Conservation (phyloP, 1,140 invertebrate species). For the Lamellibrachia luymesi region DNA sequence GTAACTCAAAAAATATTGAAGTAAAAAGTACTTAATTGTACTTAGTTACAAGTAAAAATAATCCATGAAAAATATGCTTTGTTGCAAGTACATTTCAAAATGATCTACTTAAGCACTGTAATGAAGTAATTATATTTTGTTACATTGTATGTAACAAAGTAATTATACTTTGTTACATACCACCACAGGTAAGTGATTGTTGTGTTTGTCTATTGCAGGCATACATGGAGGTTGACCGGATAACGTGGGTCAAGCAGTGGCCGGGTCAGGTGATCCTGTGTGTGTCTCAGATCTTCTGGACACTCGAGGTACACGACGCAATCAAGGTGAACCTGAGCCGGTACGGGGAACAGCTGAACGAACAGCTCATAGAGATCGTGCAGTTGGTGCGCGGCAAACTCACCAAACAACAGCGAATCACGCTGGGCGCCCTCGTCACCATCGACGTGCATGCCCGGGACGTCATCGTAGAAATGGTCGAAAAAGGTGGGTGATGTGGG, state of each 20-base stretch:
- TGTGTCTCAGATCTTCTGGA: slow-evolving; percentile 58
- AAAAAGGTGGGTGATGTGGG: slow-evolving; percentile 1
- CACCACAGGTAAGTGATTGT: neutral
- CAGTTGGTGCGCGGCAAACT: slow-evolving; percentile 57
- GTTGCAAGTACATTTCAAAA: too few relatives aligned
- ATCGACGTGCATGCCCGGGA: slow-evolving; percentile 58
- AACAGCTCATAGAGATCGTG: slow-evolving; percentile 53
- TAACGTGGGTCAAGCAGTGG: slow-evolving; percentile 57
- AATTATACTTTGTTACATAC: too few relatives aligned
- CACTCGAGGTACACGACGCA: slow-evolving; percentile 53
- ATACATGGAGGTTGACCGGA: slow-evolving; percentile 47
- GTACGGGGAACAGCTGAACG: slow-evolving; percentile 46
- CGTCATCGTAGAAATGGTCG: slow-evolving; percentile 36
- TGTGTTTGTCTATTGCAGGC: slow-evolving; percentile 39
- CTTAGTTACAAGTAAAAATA: neutral
- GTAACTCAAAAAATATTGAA: too few relatives aligned
- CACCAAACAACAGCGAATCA: slow-evolving; percentile 54
- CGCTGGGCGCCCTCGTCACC: slow-evolving; percentile 55
- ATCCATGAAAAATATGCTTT: too few relatives aligned
- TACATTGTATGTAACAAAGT: neutral
- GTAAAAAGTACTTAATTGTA: neutral
- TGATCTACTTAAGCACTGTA: neutral
- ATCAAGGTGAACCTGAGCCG: slow-evolving; percentile 48
- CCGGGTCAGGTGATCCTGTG: slow-evolving; percentile 58
- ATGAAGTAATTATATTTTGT: neutral